phyloP scores from a whole-genome alignment of 2,113 vertebrate genomes.

The Microtus oregoni region DNA sequence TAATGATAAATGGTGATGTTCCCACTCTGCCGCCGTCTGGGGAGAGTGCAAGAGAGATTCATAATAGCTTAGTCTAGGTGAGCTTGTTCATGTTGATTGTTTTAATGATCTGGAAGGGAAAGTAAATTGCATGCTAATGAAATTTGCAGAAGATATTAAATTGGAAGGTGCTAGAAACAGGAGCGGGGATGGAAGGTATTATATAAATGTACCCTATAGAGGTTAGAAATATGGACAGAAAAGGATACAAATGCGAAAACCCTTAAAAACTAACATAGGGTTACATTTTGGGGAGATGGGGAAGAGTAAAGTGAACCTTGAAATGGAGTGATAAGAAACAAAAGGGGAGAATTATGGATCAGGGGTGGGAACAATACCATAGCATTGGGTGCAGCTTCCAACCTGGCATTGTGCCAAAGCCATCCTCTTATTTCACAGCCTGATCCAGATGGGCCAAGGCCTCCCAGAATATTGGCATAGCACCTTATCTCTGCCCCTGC shows the following conservation, averaged over 20 bases:
- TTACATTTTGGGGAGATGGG: not conserved
- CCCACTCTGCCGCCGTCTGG: slow-evolving; percentile 69
- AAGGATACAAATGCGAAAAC: slow-evolving; percentile 51
- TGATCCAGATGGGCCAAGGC: fast-evolving
- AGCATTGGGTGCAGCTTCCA: fast-evolving
- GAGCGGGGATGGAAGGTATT: slow-evolving; percentile 6
- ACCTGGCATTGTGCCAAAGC: fast-evolving
- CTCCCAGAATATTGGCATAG: not conserved
- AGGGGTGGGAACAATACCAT: not conserved
- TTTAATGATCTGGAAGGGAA: slow-evolving; percentile 81
- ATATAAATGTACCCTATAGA: not conserved
- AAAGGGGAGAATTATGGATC: not conserved
- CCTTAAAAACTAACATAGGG: not conserved
- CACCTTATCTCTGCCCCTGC: not conserved
- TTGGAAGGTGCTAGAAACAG: slow-evolving; percentile 75
- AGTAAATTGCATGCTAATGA: slow-evolving; percentile 81
- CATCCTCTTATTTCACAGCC: not conserved
- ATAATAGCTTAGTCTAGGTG: slow-evolving; percentile 78
- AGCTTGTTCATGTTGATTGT: slow-evolving; percentile 53
- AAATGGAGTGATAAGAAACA: not conserved
- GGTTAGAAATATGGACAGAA: slow-evolving; percentile 56
- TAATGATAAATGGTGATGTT: slow-evolving; percentile 79
- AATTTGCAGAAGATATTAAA: slow-evolving; percentile 80
- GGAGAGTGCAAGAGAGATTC: slow-evolving; percentile 50
- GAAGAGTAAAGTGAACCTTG: not conserved